Conservation (phyloP, 2,113 vertebrate species). For the Elgaria multicarinata region DNA sequence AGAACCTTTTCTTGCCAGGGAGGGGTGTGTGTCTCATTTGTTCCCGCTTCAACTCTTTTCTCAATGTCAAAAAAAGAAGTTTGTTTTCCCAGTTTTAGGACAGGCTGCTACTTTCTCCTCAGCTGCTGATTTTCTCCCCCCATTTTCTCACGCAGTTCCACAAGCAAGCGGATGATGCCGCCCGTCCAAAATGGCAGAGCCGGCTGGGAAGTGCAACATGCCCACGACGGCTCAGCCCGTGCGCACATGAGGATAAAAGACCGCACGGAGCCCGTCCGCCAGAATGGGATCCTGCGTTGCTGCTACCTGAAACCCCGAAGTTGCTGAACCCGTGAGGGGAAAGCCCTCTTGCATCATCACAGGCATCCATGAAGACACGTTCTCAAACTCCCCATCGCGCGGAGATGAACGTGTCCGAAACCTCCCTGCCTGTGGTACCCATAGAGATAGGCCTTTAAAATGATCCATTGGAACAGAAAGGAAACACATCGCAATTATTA, state of each 20-base stretch:
- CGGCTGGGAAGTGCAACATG: background rate
- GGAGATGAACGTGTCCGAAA: constrained; percentile 62
- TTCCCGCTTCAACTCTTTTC: background rate
- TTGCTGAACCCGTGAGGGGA: background rate
- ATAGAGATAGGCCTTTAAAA: constrained; percentile 25
- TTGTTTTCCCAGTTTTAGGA: background rate
- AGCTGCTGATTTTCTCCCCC: background rate
- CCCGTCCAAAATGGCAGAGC: too few species aligned
- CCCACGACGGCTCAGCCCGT: background rate
- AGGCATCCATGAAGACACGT: constrained; percentile 68
- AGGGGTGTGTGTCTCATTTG: background rate
- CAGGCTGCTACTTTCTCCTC: background rate
- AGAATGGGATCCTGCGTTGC: background rate
- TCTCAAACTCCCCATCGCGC: constrained; percentile 31
- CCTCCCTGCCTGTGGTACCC: constrained; percentile 44
- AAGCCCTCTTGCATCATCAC: background rate
- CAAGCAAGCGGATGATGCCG: background rate
- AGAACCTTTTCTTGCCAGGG: background rate
- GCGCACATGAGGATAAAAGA: background rate
- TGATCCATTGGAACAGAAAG: background rate
- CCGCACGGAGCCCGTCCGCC: background rate
- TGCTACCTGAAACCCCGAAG: background rate
- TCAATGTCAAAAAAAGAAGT: too few species aligned
- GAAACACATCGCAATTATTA: fast-evolving
- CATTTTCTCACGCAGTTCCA: background rate